phyloP scores from a whole-genome alignment of 2,888 invertebrate species.

The Amphipyra berbera region DNA sequence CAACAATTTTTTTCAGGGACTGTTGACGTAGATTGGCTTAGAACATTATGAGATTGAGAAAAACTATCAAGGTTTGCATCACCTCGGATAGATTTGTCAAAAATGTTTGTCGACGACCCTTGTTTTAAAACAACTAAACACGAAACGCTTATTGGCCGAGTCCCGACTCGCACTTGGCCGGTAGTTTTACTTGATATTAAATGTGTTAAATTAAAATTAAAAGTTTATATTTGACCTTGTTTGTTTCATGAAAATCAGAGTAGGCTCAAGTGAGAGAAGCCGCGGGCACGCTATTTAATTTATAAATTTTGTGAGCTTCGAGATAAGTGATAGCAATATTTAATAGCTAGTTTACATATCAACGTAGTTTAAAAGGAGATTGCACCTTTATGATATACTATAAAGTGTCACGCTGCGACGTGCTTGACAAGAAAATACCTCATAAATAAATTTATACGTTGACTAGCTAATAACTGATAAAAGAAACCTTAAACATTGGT shows the following conservation, averaged over 20 bases:
- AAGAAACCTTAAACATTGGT: slow-evolving; percentile 34
- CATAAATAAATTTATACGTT: slow-evolving; percentile 5
- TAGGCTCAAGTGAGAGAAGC: slow-evolving; percentile 3
- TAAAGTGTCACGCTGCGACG: slow-evolving; percentile 6
- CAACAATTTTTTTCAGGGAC: too few relatives aligned
- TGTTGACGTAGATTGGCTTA: too few relatives aligned
- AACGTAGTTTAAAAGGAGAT: slow-evolving; percentile 22
- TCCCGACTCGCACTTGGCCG: too few relatives aligned
- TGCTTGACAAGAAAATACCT: slow-evolving; percentile 12
- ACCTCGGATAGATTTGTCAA: too few relatives aligned
- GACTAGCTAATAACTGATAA: slow-evolving; percentile 22
- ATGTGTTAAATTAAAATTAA: too few relatives aligned
- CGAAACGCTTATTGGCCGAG: too few relatives aligned
- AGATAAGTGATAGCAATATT: slow-evolving; percentile 39
- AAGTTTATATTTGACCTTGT: too few relatives aligned
- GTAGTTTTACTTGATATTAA: too few relatives aligned
- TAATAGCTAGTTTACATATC: slow-evolving; percentile 46
- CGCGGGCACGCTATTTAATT: slow-evolving; percentile 23
- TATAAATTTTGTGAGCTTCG: slow-evolving; percentile 27
- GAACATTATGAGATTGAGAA: too few relatives aligned
- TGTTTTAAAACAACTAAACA: too few relatives aligned
- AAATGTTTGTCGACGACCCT: too few relatives aligned
- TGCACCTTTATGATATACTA: slow-evolving; percentile 9
- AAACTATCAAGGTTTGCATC: too few relatives aligned
- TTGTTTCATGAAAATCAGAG: not conserved